Evolutionary conservation across 2,797 vertebrate species (phyloP).

Genomic region (Helicolenus hilgendorfi): DNA sequence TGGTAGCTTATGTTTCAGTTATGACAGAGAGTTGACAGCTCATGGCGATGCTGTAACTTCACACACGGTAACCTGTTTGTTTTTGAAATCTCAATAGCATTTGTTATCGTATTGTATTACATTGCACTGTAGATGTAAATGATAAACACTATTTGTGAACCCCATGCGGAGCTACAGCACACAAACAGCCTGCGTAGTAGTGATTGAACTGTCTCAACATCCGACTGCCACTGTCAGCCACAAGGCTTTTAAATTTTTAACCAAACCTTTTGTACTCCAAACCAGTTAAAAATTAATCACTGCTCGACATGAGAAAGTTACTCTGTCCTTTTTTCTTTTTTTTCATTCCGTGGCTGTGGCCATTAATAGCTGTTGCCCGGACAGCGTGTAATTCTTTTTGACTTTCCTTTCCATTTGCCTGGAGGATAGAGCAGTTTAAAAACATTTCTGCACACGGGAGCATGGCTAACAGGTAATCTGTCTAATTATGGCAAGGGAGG

Average conservation of each 20-base stretch:
- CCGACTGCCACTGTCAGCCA: constrained; percentile 88
- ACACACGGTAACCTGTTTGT: neutral
- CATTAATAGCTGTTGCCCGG: constrained; percentile 92
- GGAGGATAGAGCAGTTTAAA: constrained; percentile 94
- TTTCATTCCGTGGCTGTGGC: constrained; percentile 53
- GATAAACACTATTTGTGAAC: constrained; percentile 9
- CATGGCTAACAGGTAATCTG: constrained; percentile 98
- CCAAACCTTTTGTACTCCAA: constrained; percentile 90
- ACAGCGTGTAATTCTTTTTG: constrained; percentile 94
- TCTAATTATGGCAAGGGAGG: constrained; percentile 96
- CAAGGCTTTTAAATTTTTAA: constrained; percentile 92
- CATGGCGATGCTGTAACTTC: neutral
- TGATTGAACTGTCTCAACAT: constrained; percentile 81
- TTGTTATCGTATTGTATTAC: neutral
- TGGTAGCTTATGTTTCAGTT: neutral
- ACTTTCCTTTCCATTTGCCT: constrained; percentile 96
- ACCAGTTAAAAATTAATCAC: constrained; percentile 94
- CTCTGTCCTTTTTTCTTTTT: constrained; percentile 58
- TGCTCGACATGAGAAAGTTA: constrained; percentile 86
- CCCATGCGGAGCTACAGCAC: constrained; percentile 18
- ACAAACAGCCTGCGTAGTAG: constrained; percentile 33
- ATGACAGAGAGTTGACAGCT: neutral
- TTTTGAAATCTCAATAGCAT: neutral
- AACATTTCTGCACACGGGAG: constrained; percentile 93
- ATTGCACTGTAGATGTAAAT: constrained; percentile 14